phyloP scores from a whole-genome alignment of 2,797 vertebrate species.

The Apodemus agrarius region DNA sequence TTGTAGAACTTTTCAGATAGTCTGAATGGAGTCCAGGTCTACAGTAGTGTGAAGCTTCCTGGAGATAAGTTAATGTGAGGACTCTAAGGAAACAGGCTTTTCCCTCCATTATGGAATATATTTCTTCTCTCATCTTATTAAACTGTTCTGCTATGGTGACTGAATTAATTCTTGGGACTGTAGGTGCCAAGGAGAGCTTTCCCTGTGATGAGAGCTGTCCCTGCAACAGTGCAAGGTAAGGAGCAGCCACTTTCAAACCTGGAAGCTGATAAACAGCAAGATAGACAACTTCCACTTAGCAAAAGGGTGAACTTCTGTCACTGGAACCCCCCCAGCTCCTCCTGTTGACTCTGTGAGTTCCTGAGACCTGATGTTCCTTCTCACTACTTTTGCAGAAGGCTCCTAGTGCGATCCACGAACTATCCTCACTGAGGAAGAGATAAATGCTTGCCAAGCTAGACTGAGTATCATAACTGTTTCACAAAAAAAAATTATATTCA shows the following conservation, averaged over 20 bases:
- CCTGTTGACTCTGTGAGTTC: background rate
- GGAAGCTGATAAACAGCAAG: fast-evolving
- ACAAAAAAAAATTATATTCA: background rate
- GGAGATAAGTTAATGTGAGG: background rate
- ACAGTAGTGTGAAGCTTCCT: background rate
- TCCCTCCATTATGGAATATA: background rate
- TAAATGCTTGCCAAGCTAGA: background rate
- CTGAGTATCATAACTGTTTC: background rate
- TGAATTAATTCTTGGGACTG: background rate
- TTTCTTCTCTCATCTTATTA: background rate
- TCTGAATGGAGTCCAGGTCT: constrained; percentile 16
- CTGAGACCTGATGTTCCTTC: background rate
- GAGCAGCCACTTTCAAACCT: background rate
- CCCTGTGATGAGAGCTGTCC: background rate
- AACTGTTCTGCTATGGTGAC: background rate
- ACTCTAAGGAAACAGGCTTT: background rate
- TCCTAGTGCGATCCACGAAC: background rate
- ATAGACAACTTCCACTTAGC: background rate
- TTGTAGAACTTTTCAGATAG: background rate
- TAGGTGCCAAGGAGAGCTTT: background rate
- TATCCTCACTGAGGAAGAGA: background rate
- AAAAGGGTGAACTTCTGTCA: fast-evolving
- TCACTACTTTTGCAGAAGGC: background rate
- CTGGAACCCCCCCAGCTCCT: background rate
- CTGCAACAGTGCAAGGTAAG: background rate